phyloP scores from a whole-genome alignment of 2,113 vertebrate genomes.

The Centropus bengalensis region DNA sequence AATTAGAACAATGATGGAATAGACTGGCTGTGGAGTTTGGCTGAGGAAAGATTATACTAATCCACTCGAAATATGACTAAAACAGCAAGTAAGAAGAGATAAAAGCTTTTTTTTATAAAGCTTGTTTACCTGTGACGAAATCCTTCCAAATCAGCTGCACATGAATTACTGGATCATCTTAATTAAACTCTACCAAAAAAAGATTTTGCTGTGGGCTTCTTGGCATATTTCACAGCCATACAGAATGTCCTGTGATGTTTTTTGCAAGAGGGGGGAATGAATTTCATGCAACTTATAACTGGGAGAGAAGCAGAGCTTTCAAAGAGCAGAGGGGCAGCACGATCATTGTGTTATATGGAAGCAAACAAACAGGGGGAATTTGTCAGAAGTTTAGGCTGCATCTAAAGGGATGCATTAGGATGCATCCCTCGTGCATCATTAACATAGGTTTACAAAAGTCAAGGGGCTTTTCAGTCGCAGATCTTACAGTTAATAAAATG shows the following conservation, averaged over 20 bases:
- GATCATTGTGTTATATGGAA: not conserved
- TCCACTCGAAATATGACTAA: slow-evolving; percentile 19
- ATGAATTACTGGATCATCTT: not conserved
- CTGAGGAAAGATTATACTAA: slow-evolving; percentile 24
- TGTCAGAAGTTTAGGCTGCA: not conserved
- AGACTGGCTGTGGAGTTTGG: slow-evolving; percentile 20
- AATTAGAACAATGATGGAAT: slow-evolving; percentile 36
- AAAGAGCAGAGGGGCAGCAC: not conserved
- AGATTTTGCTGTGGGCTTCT: not conserved
- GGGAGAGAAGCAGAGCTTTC: not conserved
- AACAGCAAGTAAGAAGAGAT: slow-evolving; percentile 34
- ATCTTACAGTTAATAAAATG: slow-evolving; percentile 32
- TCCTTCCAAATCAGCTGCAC: not conserved
- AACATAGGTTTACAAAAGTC: not conserved
- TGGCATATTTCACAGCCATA: not conserved
- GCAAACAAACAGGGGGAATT: not conserved
- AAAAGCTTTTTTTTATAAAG: slow-evolving; percentile 6
- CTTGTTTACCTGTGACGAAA: slow-evolving; percentile 50
- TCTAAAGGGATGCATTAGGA: too few relatives aligned
- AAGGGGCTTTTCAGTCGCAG: not conserved
- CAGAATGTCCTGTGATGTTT: not conserved
- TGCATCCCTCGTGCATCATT: not conserved
- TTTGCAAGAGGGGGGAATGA: not conserved
- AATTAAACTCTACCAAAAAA: not conserved
- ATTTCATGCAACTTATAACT: not conserved